Percentiles rank a stretch among this genome's conserved stretches.
phyloP scores from a whole-genome alignment of 2,113 vertebrate species.

The Psittacus erithacus region DNA sequence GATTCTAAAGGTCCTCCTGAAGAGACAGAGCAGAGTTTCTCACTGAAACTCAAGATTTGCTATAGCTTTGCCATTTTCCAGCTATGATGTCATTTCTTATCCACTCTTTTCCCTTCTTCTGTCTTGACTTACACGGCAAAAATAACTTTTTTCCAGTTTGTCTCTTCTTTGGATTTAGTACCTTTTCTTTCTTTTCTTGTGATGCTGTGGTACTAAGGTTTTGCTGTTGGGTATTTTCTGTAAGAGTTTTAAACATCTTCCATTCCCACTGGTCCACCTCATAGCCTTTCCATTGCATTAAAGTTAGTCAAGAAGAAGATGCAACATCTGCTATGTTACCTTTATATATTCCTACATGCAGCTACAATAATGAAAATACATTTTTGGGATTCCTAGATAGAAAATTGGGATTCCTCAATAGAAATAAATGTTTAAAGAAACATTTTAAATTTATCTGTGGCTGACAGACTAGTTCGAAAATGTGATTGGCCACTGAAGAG shows the following conservation, averaged over 20 bases:
- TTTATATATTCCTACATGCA: not conserved
- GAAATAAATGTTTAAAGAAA: not conserved
- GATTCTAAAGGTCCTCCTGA: not conserved
- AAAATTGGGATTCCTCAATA: not conserved
- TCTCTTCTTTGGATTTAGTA: not conserved
- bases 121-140: not conserved
- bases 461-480: constrained; percentile 26
- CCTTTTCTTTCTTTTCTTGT: not conserved
- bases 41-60: not conserved
- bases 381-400: not conserved
- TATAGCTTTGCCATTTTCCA: not conserved
- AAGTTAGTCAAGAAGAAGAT: not conserved
- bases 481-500: not conserved
- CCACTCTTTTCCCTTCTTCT: not conserved
- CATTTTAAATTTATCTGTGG: constrained; percentile 4
- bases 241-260: not conserved
- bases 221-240: not conserved
- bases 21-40: not conserved
- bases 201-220: not conserved
- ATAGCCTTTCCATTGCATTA: not conserved
- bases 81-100: not conserved
- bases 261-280: not conserved
- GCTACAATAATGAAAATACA: not conserved
- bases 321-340: not conserved
- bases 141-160: not conserved